Base-by-base conservation (phyloP, 1,140 invertebrate species). In the Hylyphantes graminicola region DNA sequence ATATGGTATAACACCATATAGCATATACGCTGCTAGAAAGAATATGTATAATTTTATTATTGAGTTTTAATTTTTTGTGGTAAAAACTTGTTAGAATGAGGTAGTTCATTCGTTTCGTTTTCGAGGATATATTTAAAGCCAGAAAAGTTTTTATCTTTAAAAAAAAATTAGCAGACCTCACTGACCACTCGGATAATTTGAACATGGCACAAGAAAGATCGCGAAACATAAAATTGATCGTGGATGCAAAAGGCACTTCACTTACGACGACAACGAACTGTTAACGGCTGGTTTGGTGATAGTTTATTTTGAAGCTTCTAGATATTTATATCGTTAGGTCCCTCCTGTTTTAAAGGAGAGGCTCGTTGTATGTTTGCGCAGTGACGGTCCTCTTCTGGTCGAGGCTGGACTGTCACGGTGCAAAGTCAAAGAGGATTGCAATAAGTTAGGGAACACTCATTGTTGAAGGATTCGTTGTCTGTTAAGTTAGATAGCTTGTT, bases 401-500 rank as follows among this genome's bases (percentile, higher is more conserved):
- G 54, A 53, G 35, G 19, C 8, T 48, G 68, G 68, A n/a, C 68
- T n/a, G 50, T 51, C 68, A 48, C 51, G 35, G 35, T 35, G 68
- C 68, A 70, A 70, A 51, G 54, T 15, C 48, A 50, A 51, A n/a
- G 48, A 65, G 54, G 54, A 13, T 53, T 70, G 55, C 55, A 78
- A 65, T 78, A 78, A 55, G 72, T 81, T 80, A 65, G 19, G 19
- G n/a, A 65, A 78, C 35, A 54, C 67, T 54, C 35, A 59, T 83
- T 83, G 80, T 83, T 83, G 72, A 75, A 51, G 12, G 64, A 83
- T 75, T 57, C 51, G 70, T 80, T 80, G 67, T 59, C 55, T 82
- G 80, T 83, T 83, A 72, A 83, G 80, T 83, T 83, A 55, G n/a
- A 17, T 74, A 83, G 80, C 80, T 82, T 82, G 79, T 82, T 73